Evolutionary conservation across 2,113 vertebrate genomes (phyloP), one percentile per base, ranked within the genome.

Genomic region (Brienomyrus brachyistius): DNA sequence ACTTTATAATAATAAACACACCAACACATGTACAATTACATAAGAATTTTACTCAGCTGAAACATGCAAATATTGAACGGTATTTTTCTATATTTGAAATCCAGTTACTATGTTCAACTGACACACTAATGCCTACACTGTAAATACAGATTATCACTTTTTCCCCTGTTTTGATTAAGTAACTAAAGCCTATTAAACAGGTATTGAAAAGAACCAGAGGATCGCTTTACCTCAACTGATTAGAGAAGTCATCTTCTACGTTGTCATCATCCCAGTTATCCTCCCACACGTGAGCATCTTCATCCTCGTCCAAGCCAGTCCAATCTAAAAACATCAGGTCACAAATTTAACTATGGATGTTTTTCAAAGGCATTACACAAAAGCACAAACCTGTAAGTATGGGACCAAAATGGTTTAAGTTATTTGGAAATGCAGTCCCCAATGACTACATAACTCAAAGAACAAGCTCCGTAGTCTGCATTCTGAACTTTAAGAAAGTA

Each of bases 261-360:
- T 99, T 99, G 94, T 99, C 98, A 92, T 99, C 98, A 90, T 99
- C 98, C 98, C 98, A 99, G 90, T 99, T 99, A 94, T 99, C 98
- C 90, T 99, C 98, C 98, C 98, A 99, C 70, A 99, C 98, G 48
- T 99, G 98, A 3, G 98, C 97, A 92, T 99, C 98, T 92, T 99
- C 98, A 92, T 99, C 98, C 94, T 99, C 98, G 90, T 99, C 98
- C 94, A 98, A 96, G 88, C 98, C 98, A 86, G 98, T 98, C 98
- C 98, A 99, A 84, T 99, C 98, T 99, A 92, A 35, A 77, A 6
- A 5, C n/a, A 84, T 45, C 19, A 84, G 27, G n/a, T 70, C 27
- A 70, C n/a, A 70, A 31, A 31, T 1, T 5, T 70, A 70, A 70
- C 3, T 5, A 70, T 10, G 31, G 27, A 17, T 15, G 4, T 40